These are phyloP conservation scores for Anas platyrhynchos DNA, from an alignment of 2,113 vertebrate species.

Conservation along the genomic window DNA sequence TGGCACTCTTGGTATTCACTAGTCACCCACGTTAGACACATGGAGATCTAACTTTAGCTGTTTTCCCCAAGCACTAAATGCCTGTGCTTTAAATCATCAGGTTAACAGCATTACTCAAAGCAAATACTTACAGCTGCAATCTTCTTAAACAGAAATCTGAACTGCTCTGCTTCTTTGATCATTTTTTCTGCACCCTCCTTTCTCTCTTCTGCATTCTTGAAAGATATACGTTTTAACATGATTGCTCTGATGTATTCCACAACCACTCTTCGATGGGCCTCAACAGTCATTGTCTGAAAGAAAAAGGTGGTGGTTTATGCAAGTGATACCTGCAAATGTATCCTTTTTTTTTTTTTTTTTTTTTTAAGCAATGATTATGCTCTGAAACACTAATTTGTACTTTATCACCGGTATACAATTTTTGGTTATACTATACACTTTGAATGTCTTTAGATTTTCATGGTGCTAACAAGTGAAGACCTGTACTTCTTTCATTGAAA, in stretches of 20 bases:
- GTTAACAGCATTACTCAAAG: neutral
- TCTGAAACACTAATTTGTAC: neutral
- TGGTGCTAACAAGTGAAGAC: neutral
- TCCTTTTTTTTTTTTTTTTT: neutral
- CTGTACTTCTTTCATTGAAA: neutral
- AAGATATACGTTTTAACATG: conserved; percentile 94
- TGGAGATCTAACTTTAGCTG: neutral
- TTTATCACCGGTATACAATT: neutral
- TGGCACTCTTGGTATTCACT: neutral
- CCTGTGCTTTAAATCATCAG: neutral
- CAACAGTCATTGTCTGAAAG: conserved; percentile 88
- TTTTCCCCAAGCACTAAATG: neutral
- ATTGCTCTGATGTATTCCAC: conserved; percentile 95
- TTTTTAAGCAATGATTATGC: neutral
- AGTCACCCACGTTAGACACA: neutral
- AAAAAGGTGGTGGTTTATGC: neutral
- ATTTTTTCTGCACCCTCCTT: conserved; percentile 94
- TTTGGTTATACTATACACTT: neutral
- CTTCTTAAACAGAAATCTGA: conserved; percentile 93
- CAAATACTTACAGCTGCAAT: conserved; percentile 80
- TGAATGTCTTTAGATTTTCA: neutral
- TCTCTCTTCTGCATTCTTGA: conserved; percentile 91
- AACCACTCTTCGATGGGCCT: conserved; percentile 91
- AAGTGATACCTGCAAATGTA: neutral
- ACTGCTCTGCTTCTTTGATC: conserved; percentile 93